These are phyloP conservation scores for Bolborhynchus lineola DNA, from an alignment of 2,113 vertebrate genomes.

Conservation along the genomic window DNA sequence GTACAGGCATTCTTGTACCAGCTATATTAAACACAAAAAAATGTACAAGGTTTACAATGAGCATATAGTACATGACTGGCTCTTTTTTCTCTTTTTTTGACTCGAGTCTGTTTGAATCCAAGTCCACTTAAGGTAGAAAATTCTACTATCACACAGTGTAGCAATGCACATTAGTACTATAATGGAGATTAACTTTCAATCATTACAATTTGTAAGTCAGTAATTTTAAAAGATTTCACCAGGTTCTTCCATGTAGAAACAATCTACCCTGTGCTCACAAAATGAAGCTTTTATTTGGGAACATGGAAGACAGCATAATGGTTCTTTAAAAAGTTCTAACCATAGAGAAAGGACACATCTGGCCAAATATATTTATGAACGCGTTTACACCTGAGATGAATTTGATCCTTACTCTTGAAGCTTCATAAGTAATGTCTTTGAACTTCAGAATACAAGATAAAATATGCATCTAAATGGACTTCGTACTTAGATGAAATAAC, in stretches of 20 bases:
- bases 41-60: neutral
- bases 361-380: neutral
- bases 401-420: neutral
- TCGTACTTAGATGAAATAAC: neutral
- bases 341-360: neutral
- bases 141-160: constrained; percentile 46
- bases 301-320: neutral
- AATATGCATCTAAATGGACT: neutral
- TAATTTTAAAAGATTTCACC: constrained; percentile 41
- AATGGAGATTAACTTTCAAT: constrained; percentile 69
- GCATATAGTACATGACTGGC: neutral
- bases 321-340: constrained; percentile 37
- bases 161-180: constrained; percentile 35
- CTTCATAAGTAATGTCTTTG: neutral
- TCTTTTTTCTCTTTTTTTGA: neutral
- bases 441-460: neutral
- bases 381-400: neutral
- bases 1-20: neutral
- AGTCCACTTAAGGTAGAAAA: constrained; percentile 63
- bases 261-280: constrained; percentile 39
- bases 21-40: neutral
- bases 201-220: constrained; percentile 67
- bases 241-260: constrained; percentile 32
- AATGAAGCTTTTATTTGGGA: constrained; percentile 3
- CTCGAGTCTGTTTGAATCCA: constrained; percentile 28